Percentiles rank a stretch among this genome's conserved stretches.
phyloP scores from a whole-genome alignment of 1,140 invertebrate genomes.

The Pogonomyrmex barbatus region DNA sequence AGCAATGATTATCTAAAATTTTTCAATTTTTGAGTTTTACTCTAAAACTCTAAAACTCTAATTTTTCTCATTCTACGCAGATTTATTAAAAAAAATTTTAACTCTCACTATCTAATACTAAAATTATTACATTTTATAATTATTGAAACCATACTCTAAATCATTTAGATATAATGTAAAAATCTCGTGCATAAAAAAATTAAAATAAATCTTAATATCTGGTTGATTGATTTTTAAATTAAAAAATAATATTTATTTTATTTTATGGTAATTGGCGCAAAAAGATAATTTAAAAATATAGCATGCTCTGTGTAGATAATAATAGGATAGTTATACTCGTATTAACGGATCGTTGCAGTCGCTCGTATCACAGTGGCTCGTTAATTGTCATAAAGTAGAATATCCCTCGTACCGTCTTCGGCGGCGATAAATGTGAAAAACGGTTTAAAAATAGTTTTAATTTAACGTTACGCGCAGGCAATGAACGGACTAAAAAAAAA shows the following conservation, averaged over 20 bases:
- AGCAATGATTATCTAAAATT: not conserved
- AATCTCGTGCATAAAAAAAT: not conserved
- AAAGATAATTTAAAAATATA: not conserved
- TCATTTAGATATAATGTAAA: not conserved
- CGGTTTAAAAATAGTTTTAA: slow-evolving; percentile 54
- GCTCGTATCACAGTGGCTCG: not conserved
- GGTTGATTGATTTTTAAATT: slow-evolving; percentile 18
- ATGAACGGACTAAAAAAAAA: slow-evolving; percentile 23
- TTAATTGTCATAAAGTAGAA: slow-evolving; percentile 38
- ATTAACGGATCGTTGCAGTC: slow-evolving; percentile 23
- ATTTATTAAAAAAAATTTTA: not conserved
- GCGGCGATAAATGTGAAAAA: slow-evolving; percentile 48
- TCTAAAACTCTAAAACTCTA: too few species aligned
- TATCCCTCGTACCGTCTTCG: not conserved
- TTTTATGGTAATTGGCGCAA: not conserved
- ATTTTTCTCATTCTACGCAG: not conserved
- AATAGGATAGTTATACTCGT: not conserved
- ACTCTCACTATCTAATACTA: not conserved
- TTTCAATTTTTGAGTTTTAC: too few species aligned
- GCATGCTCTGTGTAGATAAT: not conserved
- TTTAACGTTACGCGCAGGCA: slow-evolving; percentile 18
- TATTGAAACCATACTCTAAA: not conserved
- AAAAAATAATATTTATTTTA: not conserved
- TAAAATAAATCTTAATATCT: not conserved
- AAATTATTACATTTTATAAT: slow-evolving; percentile 10